Conservation (phyloP, 2,888 invertebrate species). For the Steromphala cineraria region DNA sequence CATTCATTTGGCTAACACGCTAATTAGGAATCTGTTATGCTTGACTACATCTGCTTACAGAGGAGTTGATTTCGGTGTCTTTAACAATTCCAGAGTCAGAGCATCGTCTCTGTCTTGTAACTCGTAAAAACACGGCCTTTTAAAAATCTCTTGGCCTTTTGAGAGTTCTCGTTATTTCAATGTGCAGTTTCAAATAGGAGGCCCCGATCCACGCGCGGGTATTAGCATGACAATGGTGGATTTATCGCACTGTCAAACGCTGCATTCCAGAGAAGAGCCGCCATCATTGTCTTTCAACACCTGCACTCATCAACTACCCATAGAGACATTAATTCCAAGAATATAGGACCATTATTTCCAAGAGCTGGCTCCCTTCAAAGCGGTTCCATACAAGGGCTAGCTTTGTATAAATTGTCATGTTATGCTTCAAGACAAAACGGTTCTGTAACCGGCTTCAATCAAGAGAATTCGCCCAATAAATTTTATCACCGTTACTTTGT, state of each 20-base stretch:
- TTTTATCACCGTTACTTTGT: too few relatives aligned
- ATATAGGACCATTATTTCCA: neutral
- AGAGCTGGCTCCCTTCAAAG: neutral
- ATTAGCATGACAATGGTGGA: constrained; percentile 16
- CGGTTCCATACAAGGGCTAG: neutral
- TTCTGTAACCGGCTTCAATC: too few relatives aligned
- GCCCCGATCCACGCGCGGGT: neutral
- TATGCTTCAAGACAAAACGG: too few relatives aligned
- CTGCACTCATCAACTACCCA: neutral
- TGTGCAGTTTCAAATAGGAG: neutral
- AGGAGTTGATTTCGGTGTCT: neutral
- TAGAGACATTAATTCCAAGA: neutral
- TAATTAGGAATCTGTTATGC: constrained; percentile 4
- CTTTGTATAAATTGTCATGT: too few relatives aligned
- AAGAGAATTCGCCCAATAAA: too few relatives aligned
- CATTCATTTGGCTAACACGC: constrained; percentile 9
- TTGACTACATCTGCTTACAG: neutral
- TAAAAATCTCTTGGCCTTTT: neutral
- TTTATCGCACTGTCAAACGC: constrained; percentile 10
- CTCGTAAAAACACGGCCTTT: constrained; percentile 5
- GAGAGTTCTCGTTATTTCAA: neutral
- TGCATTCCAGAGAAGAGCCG: constrained; percentile 11
- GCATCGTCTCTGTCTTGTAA: neutral
- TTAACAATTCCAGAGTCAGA: neutral
- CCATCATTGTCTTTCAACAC: neutral